phyloP scores from a whole-genome alignment of 2,888 invertebrate species.

The Plagodis pulveraria region DNA sequence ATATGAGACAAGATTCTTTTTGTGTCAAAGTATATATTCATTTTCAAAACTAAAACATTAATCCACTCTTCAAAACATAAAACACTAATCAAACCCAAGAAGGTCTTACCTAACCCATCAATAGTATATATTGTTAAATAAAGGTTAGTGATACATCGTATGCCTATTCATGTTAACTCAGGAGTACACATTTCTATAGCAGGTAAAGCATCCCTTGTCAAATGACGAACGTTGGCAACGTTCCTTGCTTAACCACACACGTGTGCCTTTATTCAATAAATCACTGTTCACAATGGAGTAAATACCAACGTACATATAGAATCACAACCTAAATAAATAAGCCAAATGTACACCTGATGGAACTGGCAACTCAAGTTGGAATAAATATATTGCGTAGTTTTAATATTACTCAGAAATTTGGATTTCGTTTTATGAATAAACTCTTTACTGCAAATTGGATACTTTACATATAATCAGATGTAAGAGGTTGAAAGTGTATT shows the following conservation, averaged over 20 bases:
- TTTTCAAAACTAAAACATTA: too few relatives aligned
- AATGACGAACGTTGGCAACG: constrained; percentile 54
- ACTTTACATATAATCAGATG: too few relatives aligned
- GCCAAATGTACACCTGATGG: constrained; percentile 25
- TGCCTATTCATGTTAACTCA: constrained; percentile 45
- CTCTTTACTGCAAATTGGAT: too few relatives aligned
- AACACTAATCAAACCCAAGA: constrained; percentile 61
- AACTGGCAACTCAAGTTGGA: constrained; percentile 16
- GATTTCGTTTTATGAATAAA: too few relatives aligned
- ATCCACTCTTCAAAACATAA: constrained; percentile 24
- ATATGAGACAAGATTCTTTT: too few relatives aligned
- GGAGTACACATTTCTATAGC: constrained; percentile 65
- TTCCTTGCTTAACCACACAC: constrained; percentile 49
- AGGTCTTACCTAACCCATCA: constrained; percentile 56
- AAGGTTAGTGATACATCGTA: constrained; percentile 65
- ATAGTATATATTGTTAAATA: constrained; percentile 67
- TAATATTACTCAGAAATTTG: too few relatives aligned
- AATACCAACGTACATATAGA: constrained; percentile 27
- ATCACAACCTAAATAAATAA: constrained; percentile 29
- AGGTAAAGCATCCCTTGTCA: constrained; percentile 77
- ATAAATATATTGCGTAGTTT: constrained; percentile 15
- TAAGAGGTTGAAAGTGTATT: too few relatives aligned
- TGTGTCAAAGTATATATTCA: too few relatives aligned
- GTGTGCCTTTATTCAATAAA: constrained; percentile 69
- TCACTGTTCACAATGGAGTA: constrained; percentile 58